A percentile compares a stretch with the other conserved stretches of the same genome.
These are phyloP conservation scores for Nomada ferruginata DNA, from an alignment of 2,888 invertebrate genomes.

Conservation along the genomic window DNA sequence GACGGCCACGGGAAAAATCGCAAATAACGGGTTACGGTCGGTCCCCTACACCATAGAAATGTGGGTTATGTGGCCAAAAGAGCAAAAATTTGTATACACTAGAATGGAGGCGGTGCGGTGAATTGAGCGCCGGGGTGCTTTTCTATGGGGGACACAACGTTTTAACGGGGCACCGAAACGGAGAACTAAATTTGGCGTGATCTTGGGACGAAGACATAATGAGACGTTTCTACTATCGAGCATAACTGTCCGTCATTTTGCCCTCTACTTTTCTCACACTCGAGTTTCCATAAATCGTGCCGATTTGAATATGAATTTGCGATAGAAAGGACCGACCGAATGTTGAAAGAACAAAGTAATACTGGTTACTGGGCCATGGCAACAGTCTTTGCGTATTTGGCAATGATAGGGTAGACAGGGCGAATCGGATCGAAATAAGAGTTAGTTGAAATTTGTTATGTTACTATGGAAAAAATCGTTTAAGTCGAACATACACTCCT, in stretches of 20 bases:
- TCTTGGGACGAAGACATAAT: conserved; percentile 75
- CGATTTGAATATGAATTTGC: background rate
- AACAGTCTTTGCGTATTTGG: too few relatives aligned
- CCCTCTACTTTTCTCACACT: conserved; percentile 27
- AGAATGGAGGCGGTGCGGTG: conserved; percentile 74
- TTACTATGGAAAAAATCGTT: too few relatives aligned
- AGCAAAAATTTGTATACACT: conserved; percentile 83
- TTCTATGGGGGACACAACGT: conserved; percentile 62
- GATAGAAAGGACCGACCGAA: too few relatives aligned
- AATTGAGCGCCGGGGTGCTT: conserved; percentile 68
- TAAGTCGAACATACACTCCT: too few relatives aligned
- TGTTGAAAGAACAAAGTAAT: too few relatives aligned
- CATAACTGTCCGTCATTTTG: conserved; percentile 45
- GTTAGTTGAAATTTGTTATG: too few relatives aligned
- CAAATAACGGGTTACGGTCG: conserved; percentile 83
- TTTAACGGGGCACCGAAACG: conserved; percentile 61
- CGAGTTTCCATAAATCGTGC: background rate
- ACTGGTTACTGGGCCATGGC: too few relatives aligned
- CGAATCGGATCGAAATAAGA: too few relatives aligned
- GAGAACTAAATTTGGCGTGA: conserved; percentile 80
- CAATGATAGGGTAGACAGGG: too few relatives aligned
- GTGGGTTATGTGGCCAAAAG: conserved; percentile 83
- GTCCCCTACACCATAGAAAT: conserved; percentile 79
- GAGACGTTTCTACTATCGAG: conserved; percentile 60
- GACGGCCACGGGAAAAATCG: conserved; percentile 74